Conservation (phyloP, 64 coral and sea anemone species). For the Actinia equina region DNA sequence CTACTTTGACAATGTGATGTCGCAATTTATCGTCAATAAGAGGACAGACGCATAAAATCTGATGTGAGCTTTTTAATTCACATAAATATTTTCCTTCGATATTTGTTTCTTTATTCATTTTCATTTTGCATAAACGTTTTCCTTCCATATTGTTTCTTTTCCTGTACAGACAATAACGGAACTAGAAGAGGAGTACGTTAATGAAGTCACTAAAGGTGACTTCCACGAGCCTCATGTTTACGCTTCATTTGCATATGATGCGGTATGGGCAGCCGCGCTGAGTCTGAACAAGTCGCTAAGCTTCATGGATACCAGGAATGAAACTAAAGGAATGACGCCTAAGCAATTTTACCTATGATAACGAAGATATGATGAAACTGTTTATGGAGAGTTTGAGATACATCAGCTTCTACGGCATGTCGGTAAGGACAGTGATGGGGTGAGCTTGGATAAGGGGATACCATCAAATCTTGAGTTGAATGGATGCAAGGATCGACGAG, state of each 20-base stretch:
- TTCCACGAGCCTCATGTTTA: constrained; percentile 32
- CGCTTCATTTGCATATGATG: constrained; percentile 71
- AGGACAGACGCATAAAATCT: too few species aligned
- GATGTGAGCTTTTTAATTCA: too few species aligned
- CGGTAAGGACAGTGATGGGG: constrained; percentile 27
- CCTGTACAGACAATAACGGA: constrained; percentile 38
- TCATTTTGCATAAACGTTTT: too few species aligned
- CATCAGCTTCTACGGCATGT: constrained; percentile 65
- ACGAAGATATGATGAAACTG: constrained; percentile 44
- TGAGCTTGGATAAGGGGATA: too few species aligned
- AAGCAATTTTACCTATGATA: constrained; percentile 66
- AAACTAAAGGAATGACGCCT: constrained; percentile 44
- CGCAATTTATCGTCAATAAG: too few species aligned
- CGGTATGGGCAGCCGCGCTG: constrained; percentile 56
- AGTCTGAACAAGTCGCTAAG: constrained; percentile 43
- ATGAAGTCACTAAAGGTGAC: constrained; percentile 17
- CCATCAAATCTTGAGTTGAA: too few species aligned
- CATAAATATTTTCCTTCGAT: too few species aligned
- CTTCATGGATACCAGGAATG: constrained; percentile 35
- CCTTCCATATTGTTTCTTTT: too few species aligned
- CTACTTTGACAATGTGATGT: too few species aligned
- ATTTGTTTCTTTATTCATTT: too few species aligned
- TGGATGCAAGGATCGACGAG: too few species aligned
- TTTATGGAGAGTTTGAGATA: constrained; percentile 54
- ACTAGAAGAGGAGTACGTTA: constrained; percentile 29